phyloP scores from a whole-genome alignment of 2,797 vertebrate species.

The Ficedula albicollis region DNA sequence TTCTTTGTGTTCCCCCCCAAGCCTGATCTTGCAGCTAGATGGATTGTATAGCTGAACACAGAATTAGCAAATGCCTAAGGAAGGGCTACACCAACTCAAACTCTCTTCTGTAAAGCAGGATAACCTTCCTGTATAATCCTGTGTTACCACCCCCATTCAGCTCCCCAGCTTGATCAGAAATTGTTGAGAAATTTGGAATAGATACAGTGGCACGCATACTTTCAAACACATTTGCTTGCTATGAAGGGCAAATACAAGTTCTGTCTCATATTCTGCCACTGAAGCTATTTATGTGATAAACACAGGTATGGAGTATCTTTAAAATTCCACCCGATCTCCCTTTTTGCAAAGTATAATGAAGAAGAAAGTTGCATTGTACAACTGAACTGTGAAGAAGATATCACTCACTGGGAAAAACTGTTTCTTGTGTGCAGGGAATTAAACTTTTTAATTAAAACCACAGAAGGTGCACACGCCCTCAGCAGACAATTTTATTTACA shows the following conservation, averaged over 20 bases:
- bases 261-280: background rate
- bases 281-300: background rate
- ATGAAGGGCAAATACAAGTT: background rate
- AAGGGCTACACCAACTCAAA: background rate
- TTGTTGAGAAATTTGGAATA: rapidly evolving
- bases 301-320: background rate
- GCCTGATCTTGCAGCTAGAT: background rate
- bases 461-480: rapidly evolving
- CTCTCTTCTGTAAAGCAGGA: background rate
- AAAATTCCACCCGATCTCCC: background rate
- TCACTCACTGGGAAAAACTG: background rate
- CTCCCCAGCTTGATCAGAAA: background rate
- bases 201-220: rapidly evolving
- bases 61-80: background rate
- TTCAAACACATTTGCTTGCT: background rate
- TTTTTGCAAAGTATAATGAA: background rate
- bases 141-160: background rate
- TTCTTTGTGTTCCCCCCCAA: rapidly evolving
- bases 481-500: too few relatives aligned
- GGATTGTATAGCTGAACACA: background rate
- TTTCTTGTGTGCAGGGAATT: background rate
- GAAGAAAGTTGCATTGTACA: rapidly evolving
- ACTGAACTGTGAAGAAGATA: background rate
- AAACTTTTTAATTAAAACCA: background rate
- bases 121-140: background rate